phyloP scores from a whole-genome alignment of 2,888 invertebrate genomes.

The Lycocerus yunnanus region DNA sequence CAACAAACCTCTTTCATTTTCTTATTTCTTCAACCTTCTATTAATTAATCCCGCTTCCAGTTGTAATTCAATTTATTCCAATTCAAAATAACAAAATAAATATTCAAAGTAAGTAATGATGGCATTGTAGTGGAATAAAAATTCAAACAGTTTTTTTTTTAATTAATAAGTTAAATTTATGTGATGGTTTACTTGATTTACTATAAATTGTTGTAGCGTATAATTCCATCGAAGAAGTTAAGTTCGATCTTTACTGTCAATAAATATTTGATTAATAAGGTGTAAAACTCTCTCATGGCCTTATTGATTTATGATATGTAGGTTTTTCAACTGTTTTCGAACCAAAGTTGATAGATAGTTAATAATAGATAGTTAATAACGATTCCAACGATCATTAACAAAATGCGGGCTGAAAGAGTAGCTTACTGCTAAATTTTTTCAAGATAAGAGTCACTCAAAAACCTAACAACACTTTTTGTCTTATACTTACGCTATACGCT shows the following conservation, averaged over 20 bases:
- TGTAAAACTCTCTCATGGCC: not conserved
- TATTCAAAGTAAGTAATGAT: too few species aligned
- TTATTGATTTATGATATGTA: not conserved
- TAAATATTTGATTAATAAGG: not conserved
- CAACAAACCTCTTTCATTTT: too few species aligned
- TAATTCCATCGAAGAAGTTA: not conserved
- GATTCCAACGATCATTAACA: not conserved
- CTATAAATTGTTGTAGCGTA: not conserved
- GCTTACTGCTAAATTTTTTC: not conserved
- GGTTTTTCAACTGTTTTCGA: not conserved
- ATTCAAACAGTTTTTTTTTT: too few species aligned
- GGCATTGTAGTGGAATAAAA: too few species aligned
- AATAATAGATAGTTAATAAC: not conserved
- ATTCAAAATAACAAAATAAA: too few species aligned
- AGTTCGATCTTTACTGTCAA: not conserved
- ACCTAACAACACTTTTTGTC: not conserved
- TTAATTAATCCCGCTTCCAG: too few species aligned
- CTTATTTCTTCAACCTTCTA: too few species aligned
- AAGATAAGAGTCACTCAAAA: not conserved
- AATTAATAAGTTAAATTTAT: not conserved
- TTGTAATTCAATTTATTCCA: too few species aligned
- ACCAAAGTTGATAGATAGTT: not conserved
- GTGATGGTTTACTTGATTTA: not conserved
- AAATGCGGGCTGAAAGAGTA: not conserved
- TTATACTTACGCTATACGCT: not conserved